Percentiles rank a stretch among this genome's conserved stretches.
Conservation (phyloP, 2,888 invertebrate genomes). For the Stenoptilia bipunctidactyla region DNA sequence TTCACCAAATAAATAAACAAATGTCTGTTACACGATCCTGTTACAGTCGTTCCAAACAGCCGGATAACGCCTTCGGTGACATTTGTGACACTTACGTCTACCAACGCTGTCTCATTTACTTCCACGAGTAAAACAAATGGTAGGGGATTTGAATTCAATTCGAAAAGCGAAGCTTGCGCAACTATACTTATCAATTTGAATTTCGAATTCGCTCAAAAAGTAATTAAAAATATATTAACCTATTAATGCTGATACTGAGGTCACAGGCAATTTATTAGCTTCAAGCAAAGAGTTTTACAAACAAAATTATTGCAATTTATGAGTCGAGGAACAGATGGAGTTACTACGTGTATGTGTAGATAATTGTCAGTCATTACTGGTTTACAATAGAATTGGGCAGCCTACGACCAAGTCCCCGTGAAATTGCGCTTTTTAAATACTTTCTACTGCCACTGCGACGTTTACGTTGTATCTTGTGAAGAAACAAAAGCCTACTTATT, state of each 20-base stretch:
- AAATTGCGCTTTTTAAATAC: slow-evolving; percentile 66
- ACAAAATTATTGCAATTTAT: slow-evolving; percentile 14
- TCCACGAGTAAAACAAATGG: too few species aligned
- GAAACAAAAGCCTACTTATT: neutral
- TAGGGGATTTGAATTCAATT: too few species aligned
- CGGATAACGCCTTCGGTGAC: too few species aligned
- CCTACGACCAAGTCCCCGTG: slow-evolving; percentile 43
- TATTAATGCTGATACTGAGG: too few species aligned
- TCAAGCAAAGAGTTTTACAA: neutral
- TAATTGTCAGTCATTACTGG: slow-evolving; percentile 53
- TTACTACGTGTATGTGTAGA: slow-evolving; percentile 27
- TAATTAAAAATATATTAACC: too few species aligned
- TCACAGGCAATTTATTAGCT: too few species aligned
- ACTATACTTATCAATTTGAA: too few species aligned
- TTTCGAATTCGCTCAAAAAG: too few species aligned
- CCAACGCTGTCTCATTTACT: too few species aligned
- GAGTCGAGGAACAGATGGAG: slow-evolving; percentile 23
- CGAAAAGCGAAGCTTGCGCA: too few species aligned
- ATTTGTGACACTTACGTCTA: too few species aligned
- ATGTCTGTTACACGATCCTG: slow-evolving; percentile 25
- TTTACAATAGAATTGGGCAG: slow-evolving; percentile 66
- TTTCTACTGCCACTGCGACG: neutral
- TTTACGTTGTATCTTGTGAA: neutral
- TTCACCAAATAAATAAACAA: slow-evolving; percentile 42
- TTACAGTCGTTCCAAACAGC: too few species aligned